phyloP scores from a whole-genome alignment of 1,140 invertebrate genomes.

The Vollenhovia emeryi region DNA sequence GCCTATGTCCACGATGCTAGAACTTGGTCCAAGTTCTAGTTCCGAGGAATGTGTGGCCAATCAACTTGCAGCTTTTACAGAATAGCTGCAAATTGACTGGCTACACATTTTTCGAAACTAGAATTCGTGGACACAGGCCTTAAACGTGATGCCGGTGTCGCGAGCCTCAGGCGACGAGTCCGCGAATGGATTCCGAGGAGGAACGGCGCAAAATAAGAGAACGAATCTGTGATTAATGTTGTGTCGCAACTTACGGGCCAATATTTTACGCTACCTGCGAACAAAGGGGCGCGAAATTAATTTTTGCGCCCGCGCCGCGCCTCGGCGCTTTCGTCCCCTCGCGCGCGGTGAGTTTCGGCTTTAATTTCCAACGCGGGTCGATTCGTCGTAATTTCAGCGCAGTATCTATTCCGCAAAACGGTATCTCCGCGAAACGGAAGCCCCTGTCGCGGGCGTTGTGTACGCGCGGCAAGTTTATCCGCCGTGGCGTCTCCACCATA shows the following conservation, averaged over 20 bases:
- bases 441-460: constrained; percentile 15
- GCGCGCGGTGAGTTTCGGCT: not conserved
- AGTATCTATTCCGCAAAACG: not conserved
- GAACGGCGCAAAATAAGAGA: not conserved
- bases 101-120: too few relatives aligned
- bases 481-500: not conserved
- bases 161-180: not conserved
- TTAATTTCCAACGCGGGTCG: constrained; percentile 24
- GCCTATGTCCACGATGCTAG: too few relatives aligned
- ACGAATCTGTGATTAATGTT: not conserved
- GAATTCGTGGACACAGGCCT: too few relatives aligned
- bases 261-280: not conserved
- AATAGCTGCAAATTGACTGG: too few relatives aligned
- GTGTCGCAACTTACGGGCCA: not conserved
- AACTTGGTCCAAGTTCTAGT: too few relatives aligned
- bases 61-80: too few relatives aligned
- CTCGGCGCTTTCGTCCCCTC: not conserved
- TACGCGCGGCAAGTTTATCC: constrained; percentile 9
- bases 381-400: constrained; percentile 12
- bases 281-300: constrained; percentile 18
- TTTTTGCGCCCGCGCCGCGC: not conserved
- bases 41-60: too few relatives aligned
- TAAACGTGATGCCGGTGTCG: not conserved
- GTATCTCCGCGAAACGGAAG: not conserved
- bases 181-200: not conserved